Evolutionary conservation across 2,797 vertebrate species (phyloP).

Genomic region (Artibeus jamaicensis): DNA sequence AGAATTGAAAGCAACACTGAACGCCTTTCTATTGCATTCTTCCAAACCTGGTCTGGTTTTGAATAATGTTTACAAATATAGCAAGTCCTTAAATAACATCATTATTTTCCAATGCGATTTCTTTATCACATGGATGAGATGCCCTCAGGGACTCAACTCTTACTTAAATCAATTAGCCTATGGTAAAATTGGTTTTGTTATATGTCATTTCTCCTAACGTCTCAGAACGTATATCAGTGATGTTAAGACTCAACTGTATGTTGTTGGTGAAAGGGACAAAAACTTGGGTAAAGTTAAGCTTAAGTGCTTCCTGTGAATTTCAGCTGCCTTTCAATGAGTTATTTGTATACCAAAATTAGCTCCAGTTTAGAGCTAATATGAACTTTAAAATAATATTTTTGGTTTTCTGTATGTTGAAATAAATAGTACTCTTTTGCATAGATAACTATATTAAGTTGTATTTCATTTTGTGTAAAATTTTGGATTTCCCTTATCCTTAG

Average conservation of each 20-base stretch:
- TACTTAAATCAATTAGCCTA: background rate
- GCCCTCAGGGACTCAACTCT: background rate
- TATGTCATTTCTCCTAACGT: background rate
- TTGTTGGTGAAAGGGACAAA: background rate
- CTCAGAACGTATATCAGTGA: too few species aligned
- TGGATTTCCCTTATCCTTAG: background rate
- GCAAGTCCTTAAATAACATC: background rate
- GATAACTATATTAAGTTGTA: background rate
- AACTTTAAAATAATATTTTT: background rate
- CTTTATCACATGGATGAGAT: background rate
- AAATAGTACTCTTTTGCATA: background rate
- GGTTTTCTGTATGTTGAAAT: background rate
- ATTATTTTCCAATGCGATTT: background rate
- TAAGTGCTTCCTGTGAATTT: conserved; percentile 4
- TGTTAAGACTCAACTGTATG: background rate
- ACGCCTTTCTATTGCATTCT: background rate
- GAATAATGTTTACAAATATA: background rate
- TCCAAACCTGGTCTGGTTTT: background rate
- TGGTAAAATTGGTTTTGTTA: background rate
- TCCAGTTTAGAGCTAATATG: background rate
- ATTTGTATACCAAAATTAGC: background rate
- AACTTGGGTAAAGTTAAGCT: background rate
- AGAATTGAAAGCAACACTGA: background rate
- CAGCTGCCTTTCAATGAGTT: background rate
- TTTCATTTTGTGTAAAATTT: background rate